phyloP scores from a whole-genome alignment of 2,113 vertebrate species.

The Mirounga angustirostris region DNA sequence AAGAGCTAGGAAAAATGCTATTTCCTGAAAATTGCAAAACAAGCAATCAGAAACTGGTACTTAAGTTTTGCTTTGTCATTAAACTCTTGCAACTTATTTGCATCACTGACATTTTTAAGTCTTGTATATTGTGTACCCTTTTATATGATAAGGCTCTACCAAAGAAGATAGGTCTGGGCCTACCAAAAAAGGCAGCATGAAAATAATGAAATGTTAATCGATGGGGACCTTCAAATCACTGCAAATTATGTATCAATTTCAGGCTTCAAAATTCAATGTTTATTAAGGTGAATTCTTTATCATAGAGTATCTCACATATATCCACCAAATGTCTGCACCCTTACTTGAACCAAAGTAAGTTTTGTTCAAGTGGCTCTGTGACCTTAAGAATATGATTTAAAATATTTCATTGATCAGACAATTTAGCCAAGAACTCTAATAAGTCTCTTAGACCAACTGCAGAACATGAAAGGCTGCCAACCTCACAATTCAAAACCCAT shows the following conservation, averaged over 20 bases:
- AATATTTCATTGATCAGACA: background rate
- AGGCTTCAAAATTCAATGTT: background rate
- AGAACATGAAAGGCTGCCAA: background rate
- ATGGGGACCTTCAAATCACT: background rate
- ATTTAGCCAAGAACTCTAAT: background rate
- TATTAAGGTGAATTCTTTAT: background rate
- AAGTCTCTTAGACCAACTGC: background rate
- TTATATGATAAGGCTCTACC: background rate
- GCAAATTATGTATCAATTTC: background rate
- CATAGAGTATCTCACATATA: background rate
- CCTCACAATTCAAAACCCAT: background rate
- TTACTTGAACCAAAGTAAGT: background rate
- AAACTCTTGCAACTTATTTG: slow-evolving; percentile 66
- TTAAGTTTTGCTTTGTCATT: slow-evolving; percentile 67
- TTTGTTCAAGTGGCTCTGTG: slow-evolving; percentile 11
- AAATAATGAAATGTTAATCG: background rate
- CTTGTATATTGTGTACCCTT: background rate
- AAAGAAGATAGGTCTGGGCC: background rate
- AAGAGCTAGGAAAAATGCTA: slow-evolving; percentile 64
- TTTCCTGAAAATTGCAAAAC: slow-evolving; percentile 17
- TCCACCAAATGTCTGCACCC: background rate
- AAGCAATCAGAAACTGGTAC: background rate
- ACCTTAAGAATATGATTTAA: slow-evolving; percentile 5
- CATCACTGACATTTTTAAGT: background rate
- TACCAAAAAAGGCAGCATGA: background rate